phyloP scores from a whole-genome alignment of 2,113 vertebrate species.

The Megaceryle maxima region DNA sequence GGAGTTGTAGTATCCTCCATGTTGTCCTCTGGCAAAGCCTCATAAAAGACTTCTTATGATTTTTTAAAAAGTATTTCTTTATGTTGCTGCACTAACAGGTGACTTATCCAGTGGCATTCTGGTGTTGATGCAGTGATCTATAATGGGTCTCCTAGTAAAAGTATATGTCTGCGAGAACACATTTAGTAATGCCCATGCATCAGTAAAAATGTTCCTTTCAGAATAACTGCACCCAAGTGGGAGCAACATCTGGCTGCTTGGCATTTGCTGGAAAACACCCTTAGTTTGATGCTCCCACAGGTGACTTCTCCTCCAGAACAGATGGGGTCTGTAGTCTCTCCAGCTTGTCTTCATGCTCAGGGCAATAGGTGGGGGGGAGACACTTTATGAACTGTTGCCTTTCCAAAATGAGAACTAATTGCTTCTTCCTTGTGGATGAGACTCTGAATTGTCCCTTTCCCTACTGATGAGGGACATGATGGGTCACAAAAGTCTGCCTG shows the following conservation, averaged over 20 bases:
- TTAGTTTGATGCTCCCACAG: not conserved
- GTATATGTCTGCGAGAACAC: not conserved
- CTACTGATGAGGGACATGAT: not conserved
- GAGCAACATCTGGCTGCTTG: not conserved
- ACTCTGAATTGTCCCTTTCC: not conserved
- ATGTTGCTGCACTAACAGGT: not conserved
- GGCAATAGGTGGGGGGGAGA: not conserved
- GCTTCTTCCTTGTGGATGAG: not conserved
- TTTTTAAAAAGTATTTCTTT: not conserved
- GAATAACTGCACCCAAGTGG: not conserved
- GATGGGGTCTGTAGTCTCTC: not conserved
- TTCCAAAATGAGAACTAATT: not conserved
- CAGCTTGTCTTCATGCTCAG: not conserved
- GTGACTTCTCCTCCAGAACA: not conserved
- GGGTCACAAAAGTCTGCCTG: conserved; percentile 11
- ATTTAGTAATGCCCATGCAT: not conserved
- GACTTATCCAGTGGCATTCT: not conserved
- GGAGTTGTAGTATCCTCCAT: not conserved
- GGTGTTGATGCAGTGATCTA: not conserved
- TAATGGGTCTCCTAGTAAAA: not conserved
- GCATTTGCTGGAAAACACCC: not conserved
- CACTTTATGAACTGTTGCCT: not conserved
- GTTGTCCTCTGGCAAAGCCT: not conserved
- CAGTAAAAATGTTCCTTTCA: not conserved
- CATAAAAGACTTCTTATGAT: not conserved